These are phyloP conservation scores for Aldabrachelys gigantea DNA, from an alignment of 2,113 vertebrate genomes.

Conservation along the genomic window DNA sequence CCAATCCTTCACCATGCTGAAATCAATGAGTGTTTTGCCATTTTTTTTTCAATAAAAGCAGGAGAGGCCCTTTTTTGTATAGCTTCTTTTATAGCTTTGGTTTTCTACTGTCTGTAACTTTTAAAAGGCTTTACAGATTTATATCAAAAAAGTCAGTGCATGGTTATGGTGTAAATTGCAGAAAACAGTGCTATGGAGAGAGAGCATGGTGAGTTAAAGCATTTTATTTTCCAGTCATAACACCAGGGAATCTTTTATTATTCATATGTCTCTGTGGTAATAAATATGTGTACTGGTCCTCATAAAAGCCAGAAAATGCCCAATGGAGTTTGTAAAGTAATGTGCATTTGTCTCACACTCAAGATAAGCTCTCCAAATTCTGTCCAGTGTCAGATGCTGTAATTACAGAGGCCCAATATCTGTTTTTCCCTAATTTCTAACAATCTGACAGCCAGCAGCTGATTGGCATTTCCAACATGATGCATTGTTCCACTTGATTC, in stretches of 20 bases:
- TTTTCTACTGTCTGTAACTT: slow-evolving; percentile 24
- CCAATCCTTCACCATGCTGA: background rate
- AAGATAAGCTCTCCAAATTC: background rate
- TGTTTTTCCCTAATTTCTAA: background rate
- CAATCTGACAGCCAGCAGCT: background rate
- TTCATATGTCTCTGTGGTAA: background rate
- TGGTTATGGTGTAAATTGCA: background rate
- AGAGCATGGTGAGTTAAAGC: background rate
- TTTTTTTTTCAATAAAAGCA: background rate
- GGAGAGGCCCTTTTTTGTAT: background rate
- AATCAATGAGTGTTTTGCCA: background rate
- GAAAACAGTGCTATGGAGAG: background rate
- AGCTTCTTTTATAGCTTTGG: background rate
- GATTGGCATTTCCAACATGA: background rate
- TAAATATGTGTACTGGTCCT: slow-evolving; percentile 7
- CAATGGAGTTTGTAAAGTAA: background rate
- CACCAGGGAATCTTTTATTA: background rate
- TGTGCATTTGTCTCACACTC: background rate
- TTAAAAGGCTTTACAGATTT: slow-evolving; percentile 6
- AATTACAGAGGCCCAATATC: background rate
- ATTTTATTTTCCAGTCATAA: background rate
- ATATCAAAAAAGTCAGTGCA: slow-evolving; percentile 29
- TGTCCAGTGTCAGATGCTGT: background rate
- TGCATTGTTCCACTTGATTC: slow-evolving; percentile 19
- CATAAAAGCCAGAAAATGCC: background rate